Base-by-base conservation (phyloP, 1,140 invertebrate genomes). In the Pachyrhynchus sulphureomaculatus region DNA sequence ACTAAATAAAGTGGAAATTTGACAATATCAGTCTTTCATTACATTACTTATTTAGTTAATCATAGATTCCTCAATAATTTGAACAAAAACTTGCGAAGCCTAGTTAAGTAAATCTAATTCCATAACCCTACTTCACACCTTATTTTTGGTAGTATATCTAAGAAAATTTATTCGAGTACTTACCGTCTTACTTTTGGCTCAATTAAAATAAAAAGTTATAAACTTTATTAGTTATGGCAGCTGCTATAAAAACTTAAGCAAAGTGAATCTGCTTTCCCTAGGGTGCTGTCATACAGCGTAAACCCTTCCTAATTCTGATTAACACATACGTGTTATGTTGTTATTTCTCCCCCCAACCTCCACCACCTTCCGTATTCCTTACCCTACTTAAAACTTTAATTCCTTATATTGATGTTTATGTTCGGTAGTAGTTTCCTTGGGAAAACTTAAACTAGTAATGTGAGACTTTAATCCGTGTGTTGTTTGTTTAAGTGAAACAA, bases 261-360 rank as follows among this genome's bases (percentile, higher is more conserved):
- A 62, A 41, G 51, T 47, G 42, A 37, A 45, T 32, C 52, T 49
- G 15, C 13, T 48, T 24, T 44, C 62, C 54, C 54, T 18, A 52
- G 54, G 62, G 62, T 39, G 47, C 62, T 57, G 48, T 64, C 44
- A 52, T 58, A 58, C 17, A 39, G 47, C 42, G 24, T 55, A 59
- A 59, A 59, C 56, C 56, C 56, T 37, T 20, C 58, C 32, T 64
- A 64, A 57, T 52, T 54, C 55, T 52, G 62, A 64, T 64, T 64
- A 64, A 64, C 62, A 57, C 62, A 64, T 64, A 64, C 62, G 44
- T 57, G 62, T 54, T 51, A 58, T 55, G 47, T 57, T 53, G 36
- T 51, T 57, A 42, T 57, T 64, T 64, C 32, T 47, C 24, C 3
- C n/a, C n/a, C n/a, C n/a, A n/a, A n/a, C n/a, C n/a, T n/a, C n/a